phyloP scores from a whole-genome alignment of 2,797 vertebrate species.

The Columba guinea region DNA sequence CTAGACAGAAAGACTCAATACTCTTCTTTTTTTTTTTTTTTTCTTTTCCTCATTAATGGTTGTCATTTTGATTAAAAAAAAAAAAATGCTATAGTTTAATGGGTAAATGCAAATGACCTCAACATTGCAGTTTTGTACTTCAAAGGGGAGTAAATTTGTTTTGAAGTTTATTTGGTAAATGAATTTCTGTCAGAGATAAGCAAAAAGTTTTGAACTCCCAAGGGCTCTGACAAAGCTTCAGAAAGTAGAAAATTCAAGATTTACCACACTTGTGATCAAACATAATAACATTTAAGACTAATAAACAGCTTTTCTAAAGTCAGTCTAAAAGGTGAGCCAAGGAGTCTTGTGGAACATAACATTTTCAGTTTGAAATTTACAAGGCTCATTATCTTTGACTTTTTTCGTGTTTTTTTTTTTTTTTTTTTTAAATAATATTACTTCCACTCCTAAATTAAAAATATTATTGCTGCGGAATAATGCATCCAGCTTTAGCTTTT shows the following conservation, averaged over 20 bases:
- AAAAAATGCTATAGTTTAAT: conserved; percentile 37
- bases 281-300: conserved; percentile 34
- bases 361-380: neutral
- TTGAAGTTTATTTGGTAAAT: conserved; percentile 58
- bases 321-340: neutral
- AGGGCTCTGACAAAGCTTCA: conserved; percentile 13
- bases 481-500: neutral
- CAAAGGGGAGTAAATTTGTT: conserved; percentile 56
- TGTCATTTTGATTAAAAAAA: conserved; percentile 44
- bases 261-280: conserved; percentile 36
- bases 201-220: conserved; percentile 53
- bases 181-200: conserved; percentile 48
- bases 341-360: neutral
- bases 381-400: neutral
- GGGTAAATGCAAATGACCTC: conserved; percentile 52
- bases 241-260: conserved; percentile 19
- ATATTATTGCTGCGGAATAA: neutral
- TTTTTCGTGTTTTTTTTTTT: too few species aligned
- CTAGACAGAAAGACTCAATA: conserved; percentile 4
- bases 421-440: neutral
- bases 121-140: conserved; percentile 37
- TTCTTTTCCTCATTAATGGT: conserved; percentile 6
- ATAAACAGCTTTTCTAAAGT: conserved; percentile 12
- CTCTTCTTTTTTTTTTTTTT: neutral
- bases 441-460: neutral